Evolutionary conservation across 2,797 vertebrate genomes (phyloP).

Genomic region (Poeciliopsis turneri): DNA sequence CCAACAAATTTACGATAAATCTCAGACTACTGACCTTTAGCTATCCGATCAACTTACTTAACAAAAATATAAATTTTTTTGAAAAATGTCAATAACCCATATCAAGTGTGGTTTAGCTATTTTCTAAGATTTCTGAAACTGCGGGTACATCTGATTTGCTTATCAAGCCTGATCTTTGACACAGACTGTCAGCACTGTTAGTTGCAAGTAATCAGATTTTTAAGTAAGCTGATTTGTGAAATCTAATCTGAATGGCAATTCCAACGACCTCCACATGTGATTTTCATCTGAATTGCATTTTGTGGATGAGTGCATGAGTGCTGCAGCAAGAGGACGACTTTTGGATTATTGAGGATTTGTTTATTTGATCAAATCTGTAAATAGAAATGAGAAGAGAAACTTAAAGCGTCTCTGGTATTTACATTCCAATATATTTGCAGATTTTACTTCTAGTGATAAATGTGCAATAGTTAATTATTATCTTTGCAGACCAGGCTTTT

Average conservation of each 20-base stretch:
- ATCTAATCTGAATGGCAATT: background rate
- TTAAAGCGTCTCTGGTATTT: background rate
- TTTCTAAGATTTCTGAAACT: background rate
- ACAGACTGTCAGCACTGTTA: background rate
- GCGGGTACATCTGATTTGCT: constrained; percentile 1
- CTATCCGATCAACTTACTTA: background rate
- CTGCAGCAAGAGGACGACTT: background rate
- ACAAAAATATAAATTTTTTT: background rate
- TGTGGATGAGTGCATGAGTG: background rate
- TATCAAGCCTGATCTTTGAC: background rate
- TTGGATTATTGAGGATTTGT: background rate
- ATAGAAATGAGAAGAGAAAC: background rate
- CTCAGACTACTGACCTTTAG: background rate
- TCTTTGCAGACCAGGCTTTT: background rate
- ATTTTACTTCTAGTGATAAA: background rate
- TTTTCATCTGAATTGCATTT: constrained; percentile 1
- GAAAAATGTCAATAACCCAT: background rate
- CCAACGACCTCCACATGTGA: constrained; percentile 1
- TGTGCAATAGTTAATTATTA: constrained; percentile 3
- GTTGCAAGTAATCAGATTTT: background rate
- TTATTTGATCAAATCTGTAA: background rate
- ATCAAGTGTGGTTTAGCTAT: background rate
- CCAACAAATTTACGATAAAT: background rate
- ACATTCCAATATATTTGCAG: background rate
- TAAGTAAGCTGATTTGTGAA: constrained; percentile 1